Base-by-base conservation (phyloP, 2,888 invertebrate genomes). In the Agonopterix subpropinquella region DNA sequence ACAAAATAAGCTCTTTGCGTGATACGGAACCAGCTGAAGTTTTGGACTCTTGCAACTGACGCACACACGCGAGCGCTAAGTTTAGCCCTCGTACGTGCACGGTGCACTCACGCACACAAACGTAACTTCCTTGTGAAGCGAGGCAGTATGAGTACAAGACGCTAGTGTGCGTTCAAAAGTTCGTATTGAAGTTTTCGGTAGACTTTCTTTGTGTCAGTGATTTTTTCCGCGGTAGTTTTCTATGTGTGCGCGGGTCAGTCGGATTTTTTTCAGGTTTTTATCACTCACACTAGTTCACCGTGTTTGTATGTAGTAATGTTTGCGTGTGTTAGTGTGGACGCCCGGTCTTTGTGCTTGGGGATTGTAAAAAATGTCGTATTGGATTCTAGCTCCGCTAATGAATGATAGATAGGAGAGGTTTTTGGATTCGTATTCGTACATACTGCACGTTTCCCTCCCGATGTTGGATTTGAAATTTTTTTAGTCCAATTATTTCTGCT, bases 301-400 rank as follows among this genome's bases (percentile, higher is more conserved):
- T 77, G 74, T 76, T 68, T 73, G 77, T 76, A 77, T 28, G 28
- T 63, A 70, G 62, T 28, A 4, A 56, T 65, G 65, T 67, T 60
- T 63, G 71, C 50, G 54, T 67, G 76, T 77, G 28, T 28, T 28
- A 28, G 28, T 28, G 80, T 77, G 78, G 72, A 70, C 77, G 78
- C 78, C 73, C 77, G 85, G 73, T 81, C 88, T 88, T 87, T 87
- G 87, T 88, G 84, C 86, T 76, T 64, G 72, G 81, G 81, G 80
- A 80, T 84, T 84, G 84, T 84, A 86, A 86, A 88, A 88, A 88
- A 86, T 86, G 86, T 87, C 88, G 85, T 88, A 87, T 88, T 87
- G 85, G 87, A 86, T 86, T 86, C 84, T 81, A 79, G 85, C 80
- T 77, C 75, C 74, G 77, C 86, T 87, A 88, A 88, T 87, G 88